These are phyloP conservation scores for Athripsodes cinereus DNA, from an alignment of 2,888 invertebrate genomes.

Conservation along the genomic window DNA sequence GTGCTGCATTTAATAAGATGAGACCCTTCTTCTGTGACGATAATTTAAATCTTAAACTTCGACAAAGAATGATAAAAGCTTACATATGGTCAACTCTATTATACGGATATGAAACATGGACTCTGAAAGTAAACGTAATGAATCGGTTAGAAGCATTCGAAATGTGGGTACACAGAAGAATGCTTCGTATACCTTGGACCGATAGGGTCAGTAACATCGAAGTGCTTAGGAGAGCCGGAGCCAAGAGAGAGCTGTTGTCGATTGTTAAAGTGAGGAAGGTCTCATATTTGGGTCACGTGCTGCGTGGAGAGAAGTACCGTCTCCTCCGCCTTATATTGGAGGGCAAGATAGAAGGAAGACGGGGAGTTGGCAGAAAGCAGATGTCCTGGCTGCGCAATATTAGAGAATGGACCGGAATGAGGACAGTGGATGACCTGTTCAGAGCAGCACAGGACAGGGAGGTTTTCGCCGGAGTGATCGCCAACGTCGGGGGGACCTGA, in stretches of 20 bases:
- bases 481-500: constrained; percentile 15
- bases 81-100: constrained; percentile 21
- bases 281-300: constrained; percentile 18
- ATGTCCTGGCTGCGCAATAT: constrained; percentile 22
- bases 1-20: constrained; percentile 18
- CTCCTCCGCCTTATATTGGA: constrained; percentile 21
- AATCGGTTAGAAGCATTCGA: constrained; percentile 10
- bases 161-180: constrained; percentile 15
- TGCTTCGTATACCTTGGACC: constrained; percentile 11
- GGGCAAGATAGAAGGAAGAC: constrained; percentile 18
- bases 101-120: constrained; percentile 17
- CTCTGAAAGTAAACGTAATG: constrained; percentile 14
- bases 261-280: neutral
- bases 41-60: constrained; percentile 14
- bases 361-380: constrained; percentile 16
- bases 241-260: constrained; percentile 11
- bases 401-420: constrained; percentile 11
- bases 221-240: constrained; percentile 3
- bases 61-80: constrained; percentile 17
- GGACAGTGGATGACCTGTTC: constrained; percentile 12
- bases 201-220: neutral
- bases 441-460: constrained; percentile 11
- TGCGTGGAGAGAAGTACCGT: constrained; percentile 15
- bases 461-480: constrained; percentile 13
- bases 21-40: constrained; percentile 11